phyloP scores from a whole-genome alignment of 2,888 invertebrate species.

The Mesochorus sp. region DNA sequence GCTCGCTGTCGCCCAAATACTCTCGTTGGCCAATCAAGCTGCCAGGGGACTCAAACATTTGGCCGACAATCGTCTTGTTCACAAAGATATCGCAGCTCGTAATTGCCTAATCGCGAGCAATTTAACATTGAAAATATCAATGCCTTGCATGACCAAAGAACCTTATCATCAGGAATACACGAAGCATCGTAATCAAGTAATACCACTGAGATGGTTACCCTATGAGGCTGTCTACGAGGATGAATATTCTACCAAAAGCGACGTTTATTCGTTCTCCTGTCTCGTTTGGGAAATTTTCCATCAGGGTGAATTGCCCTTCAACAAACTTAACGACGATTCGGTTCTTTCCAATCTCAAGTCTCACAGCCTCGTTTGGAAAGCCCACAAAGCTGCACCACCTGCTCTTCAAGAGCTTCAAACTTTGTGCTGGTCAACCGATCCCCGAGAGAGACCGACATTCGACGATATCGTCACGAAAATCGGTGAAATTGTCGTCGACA shows the following conservation, averaged over 20 bases:
- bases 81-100: slow-evolving; percentile 95
- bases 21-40: slow-evolving; percentile 89
- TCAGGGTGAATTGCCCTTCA: slow-evolving; percentile 90
- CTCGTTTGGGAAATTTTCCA: slow-evolving; percentile 95
- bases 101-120: slow-evolving; percentile 94
- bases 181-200: slow-evolving; percentile 91
- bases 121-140: slow-evolving; percentile 92
- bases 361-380: slow-evolving; percentile 87
- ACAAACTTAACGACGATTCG: slow-evolving; percentile 89
- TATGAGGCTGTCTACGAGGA: slow-evolving; percentile 94
- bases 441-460: slow-evolving; percentile 87
- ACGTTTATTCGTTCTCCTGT: slow-evolving; percentile 95
- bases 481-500: slow-evolving; percentile 82
- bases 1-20: slow-evolving; percentile 87
- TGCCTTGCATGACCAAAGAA: slow-evolving; percentile 90
- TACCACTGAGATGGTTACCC: slow-evolving; percentile 96
- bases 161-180: slow-evolving; percentile 96
- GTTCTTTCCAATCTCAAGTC: slow-evolving; percentile 86
- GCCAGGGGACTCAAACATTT: slow-evolving; percentile 92
- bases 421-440: slow-evolving; percentile 87
- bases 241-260: slow-evolving; percentile 95
- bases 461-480: slow-evolving; percentile 84
- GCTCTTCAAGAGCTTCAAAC: slow-evolving; percentile 85
- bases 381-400: slow-evolving; percentile 86
- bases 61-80: slow-evolving; percentile 90